These are phyloP conservation scores for Sarcophaga rosellei DNA, from an alignment of 2,888 invertebrate genomes.

Conservation along the genomic window DNA sequence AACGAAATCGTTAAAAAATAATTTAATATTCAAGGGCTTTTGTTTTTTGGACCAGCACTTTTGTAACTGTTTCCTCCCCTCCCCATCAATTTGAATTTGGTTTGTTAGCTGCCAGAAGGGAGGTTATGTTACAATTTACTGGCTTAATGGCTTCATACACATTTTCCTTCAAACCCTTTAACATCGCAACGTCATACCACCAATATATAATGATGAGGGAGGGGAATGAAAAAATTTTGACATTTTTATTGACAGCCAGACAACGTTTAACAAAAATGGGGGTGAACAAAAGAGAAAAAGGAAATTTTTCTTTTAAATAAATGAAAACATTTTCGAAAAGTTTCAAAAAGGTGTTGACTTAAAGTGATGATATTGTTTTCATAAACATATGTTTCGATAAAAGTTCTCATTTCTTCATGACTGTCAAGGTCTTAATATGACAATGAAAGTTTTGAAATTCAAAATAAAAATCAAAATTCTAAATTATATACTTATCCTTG, in stretches of 20 bases:
- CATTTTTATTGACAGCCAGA: conserved; percentile 17
- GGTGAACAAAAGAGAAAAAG: too few species aligned
- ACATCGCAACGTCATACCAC: not conserved
- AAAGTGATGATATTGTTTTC: not conserved
- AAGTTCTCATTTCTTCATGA: too few species aligned
- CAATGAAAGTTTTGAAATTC: too few species aligned
- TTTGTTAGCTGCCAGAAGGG: too few species aligned
- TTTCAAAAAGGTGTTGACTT: not conserved
- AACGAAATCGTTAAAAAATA: too few species aligned
- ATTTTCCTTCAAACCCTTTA: not conserved
- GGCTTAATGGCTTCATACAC: not conserved
- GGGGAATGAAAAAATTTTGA: not conserved
- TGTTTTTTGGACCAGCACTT: too few species aligned
- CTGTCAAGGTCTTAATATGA: too few species aligned
- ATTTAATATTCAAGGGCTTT: too few species aligned
- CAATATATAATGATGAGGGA: not conserved
- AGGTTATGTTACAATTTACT: too few species aligned
- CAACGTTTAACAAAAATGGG: not conserved
- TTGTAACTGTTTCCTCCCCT: too few species aligned
- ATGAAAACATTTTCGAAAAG: not conserved
- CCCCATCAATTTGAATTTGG: too few species aligned
- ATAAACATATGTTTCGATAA: too few species aligned
- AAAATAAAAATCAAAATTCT: not conserved
- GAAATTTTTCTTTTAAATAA: not conserved
- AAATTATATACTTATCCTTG: not conserved